Percentiles rank a stretch among this genome's conserved stretches.
Evolutionary conservation across 2,797 vertebrate species (phyloP).

Genomic region (Vipera ursinii): DNA sequence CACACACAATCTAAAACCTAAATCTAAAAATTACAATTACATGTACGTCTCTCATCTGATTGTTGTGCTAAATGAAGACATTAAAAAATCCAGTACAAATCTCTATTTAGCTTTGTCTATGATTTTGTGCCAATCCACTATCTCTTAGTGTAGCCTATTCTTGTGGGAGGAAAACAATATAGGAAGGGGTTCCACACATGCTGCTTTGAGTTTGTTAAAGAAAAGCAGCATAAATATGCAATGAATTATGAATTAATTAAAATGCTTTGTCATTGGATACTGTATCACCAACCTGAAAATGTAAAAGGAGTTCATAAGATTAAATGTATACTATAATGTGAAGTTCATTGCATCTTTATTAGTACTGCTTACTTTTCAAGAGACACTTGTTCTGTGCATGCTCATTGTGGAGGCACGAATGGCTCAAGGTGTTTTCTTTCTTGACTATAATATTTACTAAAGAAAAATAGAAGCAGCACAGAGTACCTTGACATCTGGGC

Average conservation of each 20-base stretch:
- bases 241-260: not conserved
- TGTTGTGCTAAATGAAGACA: not conserved
- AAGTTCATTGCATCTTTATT: not conserved
- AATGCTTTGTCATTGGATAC: not conserved
- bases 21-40: not conserved
- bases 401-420: not conserved
- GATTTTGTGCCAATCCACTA: not conserved
- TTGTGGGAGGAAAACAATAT: not conserved
- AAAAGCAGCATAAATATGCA: not conserved
- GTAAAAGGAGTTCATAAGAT: not conserved
- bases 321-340: not conserved
- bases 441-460: not conserved
- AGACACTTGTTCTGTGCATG: not conserved
- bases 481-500: not conserved
- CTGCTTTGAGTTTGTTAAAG: not conserved
- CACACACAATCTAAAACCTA: not conserved
- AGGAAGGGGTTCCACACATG: not conserved
- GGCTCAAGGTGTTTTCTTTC: not conserved
- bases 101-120: not conserved
- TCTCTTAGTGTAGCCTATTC: not conserved
- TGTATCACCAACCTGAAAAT: not conserved
- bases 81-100: not conserved
- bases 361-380: not conserved
- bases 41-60: not conserved
- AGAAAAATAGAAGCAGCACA: not conserved